phyloP scores from a whole-genome alignment of 1,140 invertebrate species.

The Drosophila dunni region DNA sequence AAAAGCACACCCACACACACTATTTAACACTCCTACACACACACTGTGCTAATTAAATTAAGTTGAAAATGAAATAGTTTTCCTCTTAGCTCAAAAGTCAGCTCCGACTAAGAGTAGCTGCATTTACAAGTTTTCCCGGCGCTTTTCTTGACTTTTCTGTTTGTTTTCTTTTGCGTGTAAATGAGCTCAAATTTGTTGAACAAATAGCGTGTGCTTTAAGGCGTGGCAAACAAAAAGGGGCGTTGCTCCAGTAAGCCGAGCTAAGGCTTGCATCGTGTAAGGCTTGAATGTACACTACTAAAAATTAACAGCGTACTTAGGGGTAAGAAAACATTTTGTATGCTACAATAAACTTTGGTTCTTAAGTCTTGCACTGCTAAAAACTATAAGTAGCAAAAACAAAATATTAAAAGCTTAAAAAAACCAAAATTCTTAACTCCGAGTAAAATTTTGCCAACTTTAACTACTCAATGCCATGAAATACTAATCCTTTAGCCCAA shows the following conservation, averaged over 20 bases:
- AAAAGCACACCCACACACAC: constrained; percentile 30
- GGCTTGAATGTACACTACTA: constrained; percentile 16
- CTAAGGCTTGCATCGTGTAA: background rate
- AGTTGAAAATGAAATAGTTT: constrained; percentile 71
- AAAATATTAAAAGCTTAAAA: background rate
- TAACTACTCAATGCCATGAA: too few relatives aligned
- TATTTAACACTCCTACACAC: constrained; percentile 13
- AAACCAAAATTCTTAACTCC: too few relatives aligned
- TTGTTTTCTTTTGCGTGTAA: constrained; percentile 63
- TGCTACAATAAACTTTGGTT: constrained; percentile 5
- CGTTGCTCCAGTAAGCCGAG: background rate
- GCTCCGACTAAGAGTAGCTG: constrained; percentile 18
- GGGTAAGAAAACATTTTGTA: constrained; percentile 6
- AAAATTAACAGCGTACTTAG: constrained; percentile 1
- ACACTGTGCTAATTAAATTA: constrained; percentile 74
- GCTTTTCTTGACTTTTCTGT: constrained; percentile 21
- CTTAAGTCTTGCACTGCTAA: background rate
- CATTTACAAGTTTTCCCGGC: constrained; percentile 25
- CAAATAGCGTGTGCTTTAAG: constrained; percentile 58
- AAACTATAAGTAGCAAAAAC: background rate
- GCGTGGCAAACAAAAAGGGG: background rate
- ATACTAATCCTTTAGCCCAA: background rate
- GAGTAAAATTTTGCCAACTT: too few relatives aligned
- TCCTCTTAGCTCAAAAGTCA: constrained; percentile 60
- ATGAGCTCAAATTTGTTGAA: constrained; percentile 77